These are phyloP conservation scores for Leucoptera coffeella DNA, from an alignment of 2,888 invertebrate genomes.

Conservation along the genomic window DNA sequence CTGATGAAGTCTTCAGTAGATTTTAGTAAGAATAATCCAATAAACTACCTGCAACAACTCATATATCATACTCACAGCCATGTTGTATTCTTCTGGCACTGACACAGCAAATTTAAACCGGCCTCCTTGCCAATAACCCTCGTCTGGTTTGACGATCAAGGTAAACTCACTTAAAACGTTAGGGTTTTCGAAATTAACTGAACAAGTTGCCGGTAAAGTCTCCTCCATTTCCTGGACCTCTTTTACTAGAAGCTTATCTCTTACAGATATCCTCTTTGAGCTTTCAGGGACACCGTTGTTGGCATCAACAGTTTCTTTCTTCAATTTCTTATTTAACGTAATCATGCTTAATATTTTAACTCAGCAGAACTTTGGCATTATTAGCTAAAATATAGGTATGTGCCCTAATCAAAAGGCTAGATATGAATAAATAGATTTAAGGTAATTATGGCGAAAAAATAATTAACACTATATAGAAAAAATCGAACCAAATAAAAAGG, in stretches of 20 bases:
- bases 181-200: conserved; percentile 74
- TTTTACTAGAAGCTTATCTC: conserved; percentile 74
- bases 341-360: conserved; percentile 51
- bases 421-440: too few species aligned
- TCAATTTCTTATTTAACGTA: conserved; percentile 65
- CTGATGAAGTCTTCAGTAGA: too few species aligned
- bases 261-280: conserved; percentile 61
- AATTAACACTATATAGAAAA: too few species aligned
- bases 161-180: conserved; percentile 76
- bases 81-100: conserved; percentile 93
- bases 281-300: conserved; percentile 29
- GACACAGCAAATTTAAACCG: conserved; percentile 78
- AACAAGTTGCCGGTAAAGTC: conserved; percentile 73
- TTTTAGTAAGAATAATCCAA: too few species aligned
- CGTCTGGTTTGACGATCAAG: conserved; percentile 73
- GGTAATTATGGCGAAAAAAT: too few species aligned
- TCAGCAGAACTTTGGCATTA: too few species aligned
- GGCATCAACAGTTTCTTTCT: conserved; percentile 52
- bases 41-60: too few species aligned
- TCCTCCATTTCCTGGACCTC: conserved; percentile 86
- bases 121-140: conserved; percentile 87
- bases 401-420: too few species aligned
- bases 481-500: too few species aligned
- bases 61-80: conserved; percentile 67
- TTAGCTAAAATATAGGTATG: too few species aligned